These are phyloP conservation scores for Gymnorhina tibicen DNA, from an alignment of 2,113 vertebrate species.

Conservation along the genomic window DNA sequence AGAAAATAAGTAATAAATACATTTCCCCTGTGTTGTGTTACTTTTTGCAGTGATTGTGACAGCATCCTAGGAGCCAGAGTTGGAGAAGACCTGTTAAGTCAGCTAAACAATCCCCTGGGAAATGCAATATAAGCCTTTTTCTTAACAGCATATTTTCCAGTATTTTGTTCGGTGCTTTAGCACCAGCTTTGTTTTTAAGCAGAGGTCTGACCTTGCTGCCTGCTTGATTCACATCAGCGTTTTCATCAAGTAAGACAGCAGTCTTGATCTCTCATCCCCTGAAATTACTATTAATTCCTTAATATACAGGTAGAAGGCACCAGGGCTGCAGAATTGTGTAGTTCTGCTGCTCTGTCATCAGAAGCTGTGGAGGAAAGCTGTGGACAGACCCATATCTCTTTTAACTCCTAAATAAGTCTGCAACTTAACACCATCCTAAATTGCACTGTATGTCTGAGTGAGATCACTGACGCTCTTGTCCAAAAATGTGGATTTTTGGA, in stretches of 20 bases:
- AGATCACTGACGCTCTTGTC: constrained; percentile 18
- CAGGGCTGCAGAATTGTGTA: background rate
- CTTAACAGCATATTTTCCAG: background rate
- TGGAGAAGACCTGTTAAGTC: background rate
- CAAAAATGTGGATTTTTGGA: constrained; percentile 59
- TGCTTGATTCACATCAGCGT: background rate
- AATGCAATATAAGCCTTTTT: background rate
- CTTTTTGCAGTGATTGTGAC: background rate
- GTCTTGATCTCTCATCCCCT: background rate
- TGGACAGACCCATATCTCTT: background rate
- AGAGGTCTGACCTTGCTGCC: background rate
- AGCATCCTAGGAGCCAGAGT: background rate
- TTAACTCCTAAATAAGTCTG: background rate
- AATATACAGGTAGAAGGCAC: background rate
- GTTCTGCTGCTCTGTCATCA: background rate
- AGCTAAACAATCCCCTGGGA: background rate
- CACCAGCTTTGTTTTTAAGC: background rate
- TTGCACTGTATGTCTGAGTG: background rate
- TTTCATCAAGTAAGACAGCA: background rate
- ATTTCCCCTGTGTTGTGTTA: background rate
- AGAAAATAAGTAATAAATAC: background rate
- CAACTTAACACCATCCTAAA: constrained; percentile 20
- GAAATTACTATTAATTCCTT: background rate
- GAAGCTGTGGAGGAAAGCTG: background rate
- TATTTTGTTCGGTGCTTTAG: background rate